Conservation (phyloP, 2,797 vertebrate genomes). For the Simalia tracyae region DNA sequence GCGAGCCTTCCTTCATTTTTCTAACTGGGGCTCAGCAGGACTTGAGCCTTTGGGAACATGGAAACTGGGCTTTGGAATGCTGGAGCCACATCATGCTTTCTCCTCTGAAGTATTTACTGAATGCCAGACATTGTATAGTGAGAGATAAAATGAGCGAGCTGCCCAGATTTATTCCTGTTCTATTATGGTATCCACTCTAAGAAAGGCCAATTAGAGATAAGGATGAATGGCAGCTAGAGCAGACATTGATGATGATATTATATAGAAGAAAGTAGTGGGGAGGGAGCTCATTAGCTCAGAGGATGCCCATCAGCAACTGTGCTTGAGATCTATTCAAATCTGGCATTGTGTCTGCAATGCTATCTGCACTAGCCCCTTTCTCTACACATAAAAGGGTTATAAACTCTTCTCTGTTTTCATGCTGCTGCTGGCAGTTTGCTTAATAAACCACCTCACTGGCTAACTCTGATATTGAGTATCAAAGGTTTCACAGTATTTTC, state of each 20-base stretch:
- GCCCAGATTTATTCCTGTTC: not conserved
- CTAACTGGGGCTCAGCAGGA: not conserved
- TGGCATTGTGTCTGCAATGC: not conserved
- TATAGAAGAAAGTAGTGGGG: not conserved
- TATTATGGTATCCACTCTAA: not conserved
- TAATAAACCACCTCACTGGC: not conserved
- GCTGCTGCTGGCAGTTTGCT: not conserved
- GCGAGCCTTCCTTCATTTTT: not conserved
- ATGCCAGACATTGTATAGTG: not conserved
- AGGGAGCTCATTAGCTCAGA: not conserved
- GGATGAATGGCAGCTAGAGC: not conserved
- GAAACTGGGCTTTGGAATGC: not conserved
- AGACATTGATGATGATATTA: not conserved
- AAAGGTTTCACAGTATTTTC: not conserved
- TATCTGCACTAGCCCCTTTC: not conserved
- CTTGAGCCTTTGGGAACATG: not conserved
- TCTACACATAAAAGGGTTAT: not conserved
- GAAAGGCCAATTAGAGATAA: not conserved
- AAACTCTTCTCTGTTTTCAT: not conserved
- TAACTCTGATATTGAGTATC: not conserved
- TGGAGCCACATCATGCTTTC: not conserved
- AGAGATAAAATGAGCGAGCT: not conserved
- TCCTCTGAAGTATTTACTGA: not conserved
- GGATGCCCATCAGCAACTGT: not conserved
- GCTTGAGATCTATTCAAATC: not conserved